Conservation (phyloP, 2,888 invertebrate genomes). For the Drosophila fulvimacula region DNA sequence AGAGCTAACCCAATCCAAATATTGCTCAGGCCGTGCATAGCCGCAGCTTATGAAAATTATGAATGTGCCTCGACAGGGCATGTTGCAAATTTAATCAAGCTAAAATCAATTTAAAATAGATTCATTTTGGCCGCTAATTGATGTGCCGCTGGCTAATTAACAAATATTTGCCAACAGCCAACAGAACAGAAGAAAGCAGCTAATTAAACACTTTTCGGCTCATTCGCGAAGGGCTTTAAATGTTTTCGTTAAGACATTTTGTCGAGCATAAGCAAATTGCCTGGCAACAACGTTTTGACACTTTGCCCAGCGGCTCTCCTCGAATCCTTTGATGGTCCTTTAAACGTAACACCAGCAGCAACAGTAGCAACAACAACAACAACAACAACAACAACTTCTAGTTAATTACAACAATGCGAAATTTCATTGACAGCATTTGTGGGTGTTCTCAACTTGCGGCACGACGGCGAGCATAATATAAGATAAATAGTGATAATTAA, state of each 20-base stretch:
- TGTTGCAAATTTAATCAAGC: conserved; percentile 73
- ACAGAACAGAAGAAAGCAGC: conserved; percentile 37
- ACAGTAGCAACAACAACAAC: conserved; percentile 11
- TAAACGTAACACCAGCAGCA: conserved; percentile 17
- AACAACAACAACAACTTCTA: conserved; percentile 19
- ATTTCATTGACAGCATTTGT: conserved; percentile 17
- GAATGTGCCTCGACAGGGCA: not conserved
- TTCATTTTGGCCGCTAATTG: conserved; percentile 73
- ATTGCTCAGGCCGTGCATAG: too few species aligned
- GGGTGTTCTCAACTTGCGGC: not conserved
- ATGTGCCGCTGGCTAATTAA: conserved; percentile 63
- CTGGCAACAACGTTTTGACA: conserved; percentile 72
- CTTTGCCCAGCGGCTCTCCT: conserved; percentile 58
- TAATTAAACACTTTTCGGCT: conserved; percentile 62
- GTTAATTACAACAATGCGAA: conserved; percentile 24
- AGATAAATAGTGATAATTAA: conserved; percentile 21
- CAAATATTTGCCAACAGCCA: conserved; percentile 74
- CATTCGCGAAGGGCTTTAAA: conserved; percentile 37
- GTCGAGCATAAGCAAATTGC: conserved; percentile 67
- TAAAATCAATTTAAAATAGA: conserved; percentile 79
- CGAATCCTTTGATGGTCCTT: conserved; percentile 23
- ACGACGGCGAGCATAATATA: conserved; percentile 8
- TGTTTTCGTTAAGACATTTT: conserved; percentile 26
- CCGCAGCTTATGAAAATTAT: not conserved
- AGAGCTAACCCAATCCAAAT: not conserved